Base-by-base conservation (phyloP, 2,888 invertebrate genomes). In the Thera britannica region DNA sequence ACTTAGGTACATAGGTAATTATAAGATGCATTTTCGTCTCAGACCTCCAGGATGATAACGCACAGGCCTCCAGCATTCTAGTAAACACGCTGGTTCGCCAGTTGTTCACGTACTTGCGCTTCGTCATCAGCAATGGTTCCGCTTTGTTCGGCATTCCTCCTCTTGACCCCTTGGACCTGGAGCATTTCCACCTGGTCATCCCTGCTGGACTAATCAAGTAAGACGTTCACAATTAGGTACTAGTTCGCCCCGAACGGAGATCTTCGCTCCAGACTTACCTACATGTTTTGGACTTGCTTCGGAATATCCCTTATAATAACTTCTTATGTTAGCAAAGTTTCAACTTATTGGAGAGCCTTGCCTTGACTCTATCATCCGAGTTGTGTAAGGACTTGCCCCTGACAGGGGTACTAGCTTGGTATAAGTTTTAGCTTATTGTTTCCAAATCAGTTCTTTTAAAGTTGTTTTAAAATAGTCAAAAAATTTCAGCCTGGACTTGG, bases 121-220 rank as follows among this genome's bases (percentile, higher is more conserved):
- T 23, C 41, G 4, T 92, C 44, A 87, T 93, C 72, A 86, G 83
- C 63, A 82, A 88, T 65, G 92, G 92, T 2, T 88, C 88, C 0
- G 0, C 0, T 0, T 3, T 87, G 64, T 80, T 90, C 41, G 85
- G 82, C 0, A 59, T 87, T 5, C 91, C 91, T 0, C 85, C 84
- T 0, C 77, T 93, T 12, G 92, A 93, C 72, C 92, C 92, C 7
- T 78, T 91, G 0, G 67, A 76, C 1, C 7, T 92, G 34, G 85
- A 87, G 0, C 56, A 81, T 3, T 79, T 71, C 70, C 82, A 83
- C 52, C 49, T 93, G 0, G 61, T 73, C 2, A 2, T 92, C 1
- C 91, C 91, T 1, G 83, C 86, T 71, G 88, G 84, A 58, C 77
- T 91, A 46, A 76, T 91, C 67, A 90, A 91, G 92, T 92, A 77